Base-by-base conservation (phyloP, 2,888 invertebrate species). In the Oeneis ivallda region DNA sequence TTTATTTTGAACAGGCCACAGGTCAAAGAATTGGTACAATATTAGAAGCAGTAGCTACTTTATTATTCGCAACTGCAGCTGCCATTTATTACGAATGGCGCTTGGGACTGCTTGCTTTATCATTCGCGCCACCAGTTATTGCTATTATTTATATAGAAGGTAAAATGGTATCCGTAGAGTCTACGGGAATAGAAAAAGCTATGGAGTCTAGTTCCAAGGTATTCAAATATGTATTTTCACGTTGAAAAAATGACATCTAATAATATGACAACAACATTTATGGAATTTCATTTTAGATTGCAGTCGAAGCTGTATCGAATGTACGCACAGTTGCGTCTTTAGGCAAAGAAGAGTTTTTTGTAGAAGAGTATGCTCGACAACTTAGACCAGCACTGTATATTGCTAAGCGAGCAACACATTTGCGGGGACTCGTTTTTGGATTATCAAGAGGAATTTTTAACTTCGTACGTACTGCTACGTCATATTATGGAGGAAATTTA, bases 21-120 rank as follows among this genome's bases (percentile, higher is more conserved):
- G 96, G 96, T 15, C 95, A 95, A 86, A 93, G 96, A 67, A 93
- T 96, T 62, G 96, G 96, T 7, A 95, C 95, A 17, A 94, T 96
- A 50, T 84, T 96, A 0, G 96, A 96, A 83, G 94, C 96, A 0
- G 71, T 95, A 2, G 93, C 96, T 1, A 96, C 96, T 0, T 87
- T 96, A 15, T 77, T 90, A 0, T 84, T 96, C 17, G 94, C 94
- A 5, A 82, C 96, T 32, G 92, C 90, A 0, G 81, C 96, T 0
- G 93, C 95, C 0, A 88, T 96, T 83, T 93, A 93, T 75, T 96
- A 95, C 80, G 94, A 96, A 82, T 96, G 95, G 95, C 93, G 94
- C 72, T 89, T 96, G 41, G 96, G 96, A 0, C 82, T 96, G 6
- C 93, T 96, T 2, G 94, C 95, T 0, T 79, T 95, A 65, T 92